These are phyloP conservation scores for Melanaphis sacchari DNA, from an alignment of 1,140 invertebrate species.

Conservation along the genomic window DNA sequence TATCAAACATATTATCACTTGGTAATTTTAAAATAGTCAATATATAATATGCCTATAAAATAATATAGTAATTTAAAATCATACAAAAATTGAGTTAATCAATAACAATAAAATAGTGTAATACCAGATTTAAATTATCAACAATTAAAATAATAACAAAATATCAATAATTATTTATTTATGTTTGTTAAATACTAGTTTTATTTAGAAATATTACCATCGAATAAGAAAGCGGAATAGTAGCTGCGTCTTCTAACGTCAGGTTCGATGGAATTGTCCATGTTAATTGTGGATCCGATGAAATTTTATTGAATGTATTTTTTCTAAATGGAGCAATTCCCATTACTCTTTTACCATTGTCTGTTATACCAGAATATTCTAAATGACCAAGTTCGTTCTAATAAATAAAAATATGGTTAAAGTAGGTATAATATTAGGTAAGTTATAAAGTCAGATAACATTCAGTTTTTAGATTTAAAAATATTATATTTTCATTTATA, in stretches of 20 bases:
- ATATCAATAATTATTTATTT: not conserved
- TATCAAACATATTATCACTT: not conserved
- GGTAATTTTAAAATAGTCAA: not conserved
- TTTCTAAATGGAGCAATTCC: conserved; percentile 41
- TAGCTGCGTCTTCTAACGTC: conserved; percentile 69
- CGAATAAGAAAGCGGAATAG: conserved; percentile 66
- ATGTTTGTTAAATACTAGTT: not conserved
- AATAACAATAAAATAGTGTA: not conserved
- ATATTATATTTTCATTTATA: too few species aligned
- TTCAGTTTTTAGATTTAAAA: not conserved
- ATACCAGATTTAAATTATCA: not conserved
- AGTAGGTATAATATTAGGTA: not conserved
- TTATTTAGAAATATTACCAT: conserved; percentile 46
- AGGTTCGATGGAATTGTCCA: conserved; percentile 68
- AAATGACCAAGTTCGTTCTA: conserved; percentile 52
- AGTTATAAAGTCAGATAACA: not conserved
- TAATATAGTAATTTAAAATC: not conserved
- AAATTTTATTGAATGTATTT: conserved; percentile 11
- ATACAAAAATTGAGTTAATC: not conserved
- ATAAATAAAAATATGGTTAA: not conserved
- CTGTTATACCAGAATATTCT: conserved; percentile 43
- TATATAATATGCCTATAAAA: conserved; percentile 55
- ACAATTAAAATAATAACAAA: not conserved
- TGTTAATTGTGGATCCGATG: conserved; percentile 58
- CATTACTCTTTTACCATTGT: conserved; percentile 21